Base-by-base conservation (phyloP, 2,113 vertebrate genomes). In the Pitta sordida region DNA sequence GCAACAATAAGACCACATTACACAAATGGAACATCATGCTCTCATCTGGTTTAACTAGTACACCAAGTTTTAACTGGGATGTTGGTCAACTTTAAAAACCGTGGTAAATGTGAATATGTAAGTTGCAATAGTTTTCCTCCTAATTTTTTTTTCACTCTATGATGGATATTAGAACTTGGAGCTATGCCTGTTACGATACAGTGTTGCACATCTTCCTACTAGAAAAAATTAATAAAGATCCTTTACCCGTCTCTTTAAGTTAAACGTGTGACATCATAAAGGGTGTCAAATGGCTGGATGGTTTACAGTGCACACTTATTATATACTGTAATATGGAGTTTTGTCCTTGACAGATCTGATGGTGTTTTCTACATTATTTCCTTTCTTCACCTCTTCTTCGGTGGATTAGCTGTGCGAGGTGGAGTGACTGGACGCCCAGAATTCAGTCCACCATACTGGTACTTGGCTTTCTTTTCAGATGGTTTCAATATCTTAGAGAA, bases 391-490 rank as follows among this genome's bases (percentile, higher is more conserved):
- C 99, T 99, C 97, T 99, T 99, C 97, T 99, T 99, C 77, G 99
- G 99, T 73, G 98, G 98, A 96, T 99, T 99, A 98, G 98, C 97
- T 97, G 98, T 99, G 96, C 98, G 98, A 94, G 99, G 99, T 69
- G 98, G 99, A 96, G 98, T 99, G 94, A 99, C 98, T 14, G 99
- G 98, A 75, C 99, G 98, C 55, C 98, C 99, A 89, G 98, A 98
- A 95, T 98, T 99, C 97, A 99, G 97, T 92, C 99, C 99, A 83
- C 98, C 98, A 77, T 99, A 99, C 98, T 99, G 98, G 97, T 99
- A 99, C 97, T 99, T 99, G 64, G 99, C 98, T 98, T 99, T 99
- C 98, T 99, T 99, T 97, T 99, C 99, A 89, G 98, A 99, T 32
- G 99, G 99, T 97, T 99, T 99, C 97, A 99, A 82, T 96, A 99